Conservation (phyloP, 2,113 vertebrate species). For the Mastomys coucha region DNA sequence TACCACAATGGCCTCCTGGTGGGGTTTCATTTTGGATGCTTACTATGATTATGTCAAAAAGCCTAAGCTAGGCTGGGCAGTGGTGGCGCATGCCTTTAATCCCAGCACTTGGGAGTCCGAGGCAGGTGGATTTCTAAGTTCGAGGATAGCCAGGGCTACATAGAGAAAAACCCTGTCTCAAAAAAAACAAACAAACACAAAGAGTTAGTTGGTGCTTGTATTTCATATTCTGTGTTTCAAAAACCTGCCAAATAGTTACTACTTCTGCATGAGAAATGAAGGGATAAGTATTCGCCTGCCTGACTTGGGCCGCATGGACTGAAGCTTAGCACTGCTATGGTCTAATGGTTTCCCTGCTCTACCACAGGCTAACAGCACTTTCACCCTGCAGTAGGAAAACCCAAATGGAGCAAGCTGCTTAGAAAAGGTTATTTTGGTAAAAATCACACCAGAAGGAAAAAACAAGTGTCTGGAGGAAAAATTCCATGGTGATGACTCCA, state of each 20-base stretch:
- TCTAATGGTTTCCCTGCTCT: background rate
- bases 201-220: background rate
- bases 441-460: constrained; percentile 34
- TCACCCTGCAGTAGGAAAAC: background rate
- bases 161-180: no score
- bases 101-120: no score
- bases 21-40: background rate
- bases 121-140: no score
- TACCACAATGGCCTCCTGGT: background rate
- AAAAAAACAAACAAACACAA: no score
- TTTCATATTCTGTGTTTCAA: background rate
- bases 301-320: background rate
- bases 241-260: background rate
- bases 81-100: no score
- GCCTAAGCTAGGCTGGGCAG: no score
- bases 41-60: background rate
- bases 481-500: constrained; percentile 2
- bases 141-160: no score
- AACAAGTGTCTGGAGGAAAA: constrained; percentile 40
- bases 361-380: background rate
- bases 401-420: background rate
- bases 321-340: background rate
- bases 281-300: background rate
- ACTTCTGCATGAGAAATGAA: constrained; percentile 6
- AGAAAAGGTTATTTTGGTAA: constrained; percentile 27